A percentile compares a stretch with the other conserved stretches of the same genome.
Conservation (phyloP, 2,113 vertebrate genomes). For the Entosphenus tridentatus region DNA sequence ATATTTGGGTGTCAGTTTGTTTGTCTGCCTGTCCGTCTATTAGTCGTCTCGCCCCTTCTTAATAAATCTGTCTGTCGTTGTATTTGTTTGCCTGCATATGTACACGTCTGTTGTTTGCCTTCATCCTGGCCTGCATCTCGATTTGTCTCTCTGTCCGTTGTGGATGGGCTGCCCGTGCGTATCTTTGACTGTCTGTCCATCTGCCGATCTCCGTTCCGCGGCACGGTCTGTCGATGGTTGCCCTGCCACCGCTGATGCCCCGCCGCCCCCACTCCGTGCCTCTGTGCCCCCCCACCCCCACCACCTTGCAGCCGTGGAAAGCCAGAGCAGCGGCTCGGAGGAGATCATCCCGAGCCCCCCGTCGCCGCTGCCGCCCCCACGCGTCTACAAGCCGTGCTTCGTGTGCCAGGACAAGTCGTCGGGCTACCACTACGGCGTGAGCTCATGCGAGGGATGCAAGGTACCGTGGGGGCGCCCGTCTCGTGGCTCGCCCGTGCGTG, state of each 20-base stretch:
- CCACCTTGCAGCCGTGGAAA: slow-evolving; percentile 50
- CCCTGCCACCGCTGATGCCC: neutral
- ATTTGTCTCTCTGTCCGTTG: too few relatives aligned
- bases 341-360: slow-evolving; percentile 88
- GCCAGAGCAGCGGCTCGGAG: slow-evolving; percentile 89
- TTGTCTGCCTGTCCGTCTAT: too few relatives aligned
- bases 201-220: too few relatives aligned
- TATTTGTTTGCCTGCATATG: too few relatives aligned
- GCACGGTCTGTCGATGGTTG: too few relatives aligned
- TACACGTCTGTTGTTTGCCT: too few relatives aligned
- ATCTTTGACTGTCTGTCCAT: too few relatives aligned
- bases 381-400: slow-evolving; percentile 92
- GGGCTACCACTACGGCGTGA: slow-evolving; percentile 93
- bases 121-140: too few relatives aligned
- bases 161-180: too few relatives aligned
- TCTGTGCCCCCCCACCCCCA: neutral
- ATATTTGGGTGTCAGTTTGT: too few relatives aligned
- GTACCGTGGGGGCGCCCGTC: slow-evolving; percentile 19
- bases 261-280: neutral
- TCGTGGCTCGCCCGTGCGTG: neutral
- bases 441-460: slow-evolving; percentile 95
- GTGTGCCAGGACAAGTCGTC: slow-evolving; percentile 96
- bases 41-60: too few relatives aligned
- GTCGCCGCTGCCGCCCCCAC: slow-evolving; percentile 67
- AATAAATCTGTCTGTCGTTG: too few relatives aligned